Percentiles rank a stretch among this genome's conserved stretches.
These are phyloP conservation scores for Drosophila picticornis DNA, from an alignment of 2,888 invertebrate genomes.

Conservation along the genomic window DNA sequence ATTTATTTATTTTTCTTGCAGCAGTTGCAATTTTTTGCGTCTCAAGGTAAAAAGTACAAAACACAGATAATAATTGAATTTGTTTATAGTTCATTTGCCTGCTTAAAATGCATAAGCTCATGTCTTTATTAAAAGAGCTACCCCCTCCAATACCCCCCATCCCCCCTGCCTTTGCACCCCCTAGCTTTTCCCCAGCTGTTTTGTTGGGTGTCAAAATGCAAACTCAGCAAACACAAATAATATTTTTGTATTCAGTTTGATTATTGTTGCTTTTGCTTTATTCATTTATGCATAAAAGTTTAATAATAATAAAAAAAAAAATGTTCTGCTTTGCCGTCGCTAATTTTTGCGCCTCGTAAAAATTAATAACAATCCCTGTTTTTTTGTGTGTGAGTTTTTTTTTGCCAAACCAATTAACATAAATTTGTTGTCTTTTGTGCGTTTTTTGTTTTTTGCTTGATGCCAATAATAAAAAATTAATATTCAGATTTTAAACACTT, in stretches of 20 bases:
- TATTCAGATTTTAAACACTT: background rate
- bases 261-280: constrained; percentile 14
- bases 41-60: constrained; percentile 34
- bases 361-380: constrained; percentile 71
- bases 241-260: constrained; percentile 5
- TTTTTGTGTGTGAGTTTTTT: constrained; percentile 20
- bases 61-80: constrained; percentile 6
- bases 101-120: constrained; percentile 27
- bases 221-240: constrained; percentile 58
- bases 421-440: constrained; percentile 66
- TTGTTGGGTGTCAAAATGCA: constrained; percentile 64
- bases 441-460: background rate
- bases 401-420: constrained; percentile 70
- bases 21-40: constrained; percentile 22
- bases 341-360: constrained; percentile 74
- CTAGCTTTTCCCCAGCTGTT: constrained; percentile 20
- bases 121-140: constrained; percentile 1
- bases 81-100: constrained; percentile 13
- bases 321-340: constrained; percentile 61
- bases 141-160: background rate
- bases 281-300: constrained; percentile 49
- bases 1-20: constrained; percentile 2
- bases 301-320: constrained; percentile 9
- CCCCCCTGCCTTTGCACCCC: background rate
- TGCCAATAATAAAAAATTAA: constrained; percentile 4